phyloP scores from a whole-genome alignment of 2,888 invertebrate species.

The Prostheceraeus crozeri region DNA sequence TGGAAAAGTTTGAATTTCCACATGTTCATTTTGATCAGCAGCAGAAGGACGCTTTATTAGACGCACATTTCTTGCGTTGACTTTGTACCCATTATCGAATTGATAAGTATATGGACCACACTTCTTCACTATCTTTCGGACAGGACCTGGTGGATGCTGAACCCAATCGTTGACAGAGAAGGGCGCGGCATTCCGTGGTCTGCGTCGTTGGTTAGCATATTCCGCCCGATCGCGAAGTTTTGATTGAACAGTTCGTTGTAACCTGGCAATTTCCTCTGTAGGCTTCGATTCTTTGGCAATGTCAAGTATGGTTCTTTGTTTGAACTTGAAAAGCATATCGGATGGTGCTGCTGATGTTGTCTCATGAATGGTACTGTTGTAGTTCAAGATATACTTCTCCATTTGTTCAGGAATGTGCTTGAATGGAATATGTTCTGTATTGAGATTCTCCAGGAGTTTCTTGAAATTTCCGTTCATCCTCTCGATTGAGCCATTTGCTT shows the following conservation, averaged over 20 bases:
- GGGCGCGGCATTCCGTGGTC: background rate
- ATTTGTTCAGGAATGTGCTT: constrained; percentile 20
- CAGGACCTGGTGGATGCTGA: background rate
- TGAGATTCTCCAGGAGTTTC: constrained; percentile 17
- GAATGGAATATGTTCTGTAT: constrained; percentile 1
- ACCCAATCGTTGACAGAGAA: background rate
- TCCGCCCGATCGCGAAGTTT: constrained; percentile 22
- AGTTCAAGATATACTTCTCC: constrained; percentile 17
- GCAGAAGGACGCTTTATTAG: constrained; percentile 21
- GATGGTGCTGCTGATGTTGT: constrained; percentile 25
- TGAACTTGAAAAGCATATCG: constrained; percentile 18
- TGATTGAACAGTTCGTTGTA: background rate
- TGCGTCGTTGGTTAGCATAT: constrained; percentile 26
- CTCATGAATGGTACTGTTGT: constrained; percentile 22
- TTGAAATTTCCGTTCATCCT: constrained; percentile 22
- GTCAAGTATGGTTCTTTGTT: constrained; percentile 21
- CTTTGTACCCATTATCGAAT: constrained; percentile 21
- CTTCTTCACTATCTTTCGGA: constrained; percentile 6
- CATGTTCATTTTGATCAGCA: constrained; percentile 26
- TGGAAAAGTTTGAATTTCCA: constrained; percentile 2
- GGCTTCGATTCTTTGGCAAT: constrained; percentile 10
- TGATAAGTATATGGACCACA: constrained; percentile 28
- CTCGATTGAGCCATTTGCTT: constrained; percentile 24
- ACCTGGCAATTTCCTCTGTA: constrained; percentile 9
- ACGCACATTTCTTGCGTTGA: constrained; percentile 24